phyloP scores from a whole-genome alignment of 2,113 vertebrate species.

The Notiomystis cincta region DNA sequence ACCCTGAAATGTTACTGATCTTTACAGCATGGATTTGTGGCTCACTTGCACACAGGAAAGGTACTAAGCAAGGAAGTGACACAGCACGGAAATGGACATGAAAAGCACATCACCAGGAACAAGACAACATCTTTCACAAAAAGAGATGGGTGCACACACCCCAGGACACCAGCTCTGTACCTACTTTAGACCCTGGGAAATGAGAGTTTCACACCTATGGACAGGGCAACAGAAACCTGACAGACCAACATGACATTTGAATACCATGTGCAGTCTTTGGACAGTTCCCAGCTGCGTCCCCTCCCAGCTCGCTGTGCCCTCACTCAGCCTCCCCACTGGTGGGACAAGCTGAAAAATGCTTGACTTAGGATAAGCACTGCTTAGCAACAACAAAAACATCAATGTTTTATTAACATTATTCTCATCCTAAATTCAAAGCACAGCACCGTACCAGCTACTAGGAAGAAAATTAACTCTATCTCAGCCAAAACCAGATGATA shows the following conservation, averaged over 20 bases:
- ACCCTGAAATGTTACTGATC: not conserved
- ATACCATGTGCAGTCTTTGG: not conserved
- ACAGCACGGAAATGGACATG: not conserved
- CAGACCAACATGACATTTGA: accelerated
- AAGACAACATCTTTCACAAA: not conserved
- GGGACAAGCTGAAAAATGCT: not conserved
- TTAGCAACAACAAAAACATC: not conserved
- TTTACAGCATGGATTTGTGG: not conserved
- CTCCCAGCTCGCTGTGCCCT: not conserved
- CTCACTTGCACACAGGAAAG: not conserved
- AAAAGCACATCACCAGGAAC: not conserved
- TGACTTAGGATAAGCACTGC: not conserved
- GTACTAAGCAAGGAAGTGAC: not conserved
- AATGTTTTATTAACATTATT: not conserved
- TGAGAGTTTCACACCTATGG: not conserved
- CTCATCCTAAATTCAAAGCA: not conserved
- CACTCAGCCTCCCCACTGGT: not conserved
- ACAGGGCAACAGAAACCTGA: not conserved
- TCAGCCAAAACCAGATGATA: not conserved
- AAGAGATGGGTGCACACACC: not conserved
- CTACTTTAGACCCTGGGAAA: not conserved
- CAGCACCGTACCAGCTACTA: not conserved
- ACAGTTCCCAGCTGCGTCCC: not conserved
- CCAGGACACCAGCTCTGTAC: not conserved
- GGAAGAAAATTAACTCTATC: not conserved